phyloP scores from a whole-genome alignment of 1,140 invertebrate species.

The Drosophila tsacasi region DNA sequence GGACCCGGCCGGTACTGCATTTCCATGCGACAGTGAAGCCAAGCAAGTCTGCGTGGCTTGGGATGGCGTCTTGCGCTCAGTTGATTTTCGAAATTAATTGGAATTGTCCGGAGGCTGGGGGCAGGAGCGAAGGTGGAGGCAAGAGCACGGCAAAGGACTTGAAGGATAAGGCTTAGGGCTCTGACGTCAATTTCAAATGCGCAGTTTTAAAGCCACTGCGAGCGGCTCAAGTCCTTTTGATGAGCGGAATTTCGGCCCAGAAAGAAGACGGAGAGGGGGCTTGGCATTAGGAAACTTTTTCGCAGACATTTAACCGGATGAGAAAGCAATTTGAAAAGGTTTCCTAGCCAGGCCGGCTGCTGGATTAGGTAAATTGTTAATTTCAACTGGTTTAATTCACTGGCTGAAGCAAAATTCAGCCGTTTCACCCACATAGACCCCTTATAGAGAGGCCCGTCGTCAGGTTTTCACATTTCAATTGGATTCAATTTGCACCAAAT shows the following conservation, averaged over 20 bases:
- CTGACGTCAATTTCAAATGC: constrained; percentile 71
- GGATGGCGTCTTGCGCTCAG: constrained; percentile 59
- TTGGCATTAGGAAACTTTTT: constrained; percentile 35
- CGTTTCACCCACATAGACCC: not conserved
- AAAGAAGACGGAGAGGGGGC: not conserved
- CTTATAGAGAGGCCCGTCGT: not conserved
- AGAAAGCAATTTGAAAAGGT: constrained; percentile 46
- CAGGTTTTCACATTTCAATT: constrained; percentile 19
- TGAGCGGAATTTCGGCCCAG: constrained; percentile 10
- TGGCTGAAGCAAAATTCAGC: not conserved
- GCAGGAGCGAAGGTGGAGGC: constrained; percentile 9
- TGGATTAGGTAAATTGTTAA: constrained; percentile 48
- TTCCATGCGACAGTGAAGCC: constrained; percentile 21
- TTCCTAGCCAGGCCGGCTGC: constrained; percentile 14
- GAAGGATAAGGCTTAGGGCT: constrained; percentile 48
- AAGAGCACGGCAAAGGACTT: not conserved
- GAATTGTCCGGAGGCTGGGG: constrained; percentile 58
- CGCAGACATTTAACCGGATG: constrained; percentile 37
- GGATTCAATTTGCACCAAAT: constrained; percentile 10
- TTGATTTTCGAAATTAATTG: constrained; percentile 80
- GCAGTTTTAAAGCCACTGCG: constrained; percentile 49
- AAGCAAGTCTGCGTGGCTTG: constrained; percentile 15
- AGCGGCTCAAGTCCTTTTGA: constrained; percentile 26
- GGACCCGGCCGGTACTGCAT: constrained; percentile 32
- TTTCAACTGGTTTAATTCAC: constrained; percentile 15